These are phyloP conservation scores for Trichogramma evanescens DNA, from an alignment of 2,888 invertebrate species.

Conservation along the genomic window DNA sequence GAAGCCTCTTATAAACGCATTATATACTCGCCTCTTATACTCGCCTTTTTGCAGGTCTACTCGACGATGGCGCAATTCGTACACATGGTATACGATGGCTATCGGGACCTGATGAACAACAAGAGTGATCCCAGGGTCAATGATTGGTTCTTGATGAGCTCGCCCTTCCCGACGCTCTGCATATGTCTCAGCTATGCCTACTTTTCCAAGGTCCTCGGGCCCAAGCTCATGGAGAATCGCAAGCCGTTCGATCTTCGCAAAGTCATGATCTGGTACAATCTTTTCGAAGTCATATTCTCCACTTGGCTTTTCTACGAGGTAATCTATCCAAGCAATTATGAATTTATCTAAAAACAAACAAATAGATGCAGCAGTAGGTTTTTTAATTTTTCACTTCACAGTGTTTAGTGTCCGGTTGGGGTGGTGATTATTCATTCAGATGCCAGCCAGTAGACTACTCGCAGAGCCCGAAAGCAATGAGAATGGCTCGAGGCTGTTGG, in stretches of 20 bases:
- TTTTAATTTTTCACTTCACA: slow-evolving; percentile 28
- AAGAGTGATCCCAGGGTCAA: slow-evolving; percentile 76
- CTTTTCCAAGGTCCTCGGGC: slow-evolving; percentile 70
- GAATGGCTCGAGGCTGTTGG: slow-evolving; percentile 81
- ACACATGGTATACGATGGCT: slow-evolving; percentile 56
- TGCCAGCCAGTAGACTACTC: slow-evolving; percentile 82
- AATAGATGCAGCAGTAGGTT: neutral
- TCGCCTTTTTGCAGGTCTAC: slow-evolving; percentile 22
- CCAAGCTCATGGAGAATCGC: slow-evolving; percentile 77
- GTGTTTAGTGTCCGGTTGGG: slow-evolving; percentile 61
- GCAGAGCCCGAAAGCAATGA: slow-evolving; percentile 57
- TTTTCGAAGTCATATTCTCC: slow-evolving; percentile 74
- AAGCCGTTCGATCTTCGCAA: slow-evolving; percentile 72
- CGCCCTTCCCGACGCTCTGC: slow-evolving; percentile 69
- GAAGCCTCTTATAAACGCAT: neutral
- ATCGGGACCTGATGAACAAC: slow-evolving; percentile 75
- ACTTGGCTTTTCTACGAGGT: slow-evolving; percentile 70
- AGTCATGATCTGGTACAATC: slow-evolving; percentile 75
- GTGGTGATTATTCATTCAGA: slow-evolving; percentile 62
- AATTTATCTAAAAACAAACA: neutral
- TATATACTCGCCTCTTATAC: too few species aligned
- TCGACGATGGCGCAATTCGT: slow-evolving; percentile 55
- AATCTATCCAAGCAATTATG: slow-evolving; percentile 8
- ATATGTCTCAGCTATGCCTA: slow-evolving; percentile 72
- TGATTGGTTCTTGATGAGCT: slow-evolving; percentile 74